Evolutionary conservation across 2,113 vertebrate genomes (phyloP).

Genomic region (Antechinus stuartii): DNA sequence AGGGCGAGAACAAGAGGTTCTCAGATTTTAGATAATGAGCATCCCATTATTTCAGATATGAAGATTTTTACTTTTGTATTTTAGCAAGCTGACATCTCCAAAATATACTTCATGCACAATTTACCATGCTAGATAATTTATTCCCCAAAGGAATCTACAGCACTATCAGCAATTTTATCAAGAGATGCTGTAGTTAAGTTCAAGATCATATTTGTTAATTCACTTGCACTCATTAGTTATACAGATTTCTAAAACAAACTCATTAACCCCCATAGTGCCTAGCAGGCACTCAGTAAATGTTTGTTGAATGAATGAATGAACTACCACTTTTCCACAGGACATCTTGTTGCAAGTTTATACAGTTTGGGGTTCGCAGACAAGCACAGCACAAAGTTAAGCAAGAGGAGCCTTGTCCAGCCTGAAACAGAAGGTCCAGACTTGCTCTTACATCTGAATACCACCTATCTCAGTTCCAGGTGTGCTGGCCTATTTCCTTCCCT

Average conservation of each 20-base stretch:
- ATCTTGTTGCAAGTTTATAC: not conserved
- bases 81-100: conserved; percentile 5
- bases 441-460: not conserved
- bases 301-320: not conserved
- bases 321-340: not conserved
- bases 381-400: not conserved
- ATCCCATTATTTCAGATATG: not conserved
- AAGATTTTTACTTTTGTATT: not conserved
- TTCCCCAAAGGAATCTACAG: conserved; percentile 47
- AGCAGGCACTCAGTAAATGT: conserved; percentile 15
- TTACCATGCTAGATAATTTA: conserved; percentile 5
- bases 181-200: conserved; percentile 39
- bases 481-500: not conserved
- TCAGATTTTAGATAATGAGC: not conserved
- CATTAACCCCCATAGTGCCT: conserved; percentile 1
- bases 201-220: conserved; percentile 47
- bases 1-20: not conserved
- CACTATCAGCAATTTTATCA: conserved; percentile 54
- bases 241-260: not conserved
- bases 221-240: conserved; percentile 32
- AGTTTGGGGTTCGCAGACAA: not conserved
- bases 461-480: not conserved
- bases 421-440: not conserved
- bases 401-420: not conserved
- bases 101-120: conserved; percentile 22